phyloP scores from a whole-genome alignment of 1,140 invertebrate species.

The Hylaeus volcanicus region DNA sequence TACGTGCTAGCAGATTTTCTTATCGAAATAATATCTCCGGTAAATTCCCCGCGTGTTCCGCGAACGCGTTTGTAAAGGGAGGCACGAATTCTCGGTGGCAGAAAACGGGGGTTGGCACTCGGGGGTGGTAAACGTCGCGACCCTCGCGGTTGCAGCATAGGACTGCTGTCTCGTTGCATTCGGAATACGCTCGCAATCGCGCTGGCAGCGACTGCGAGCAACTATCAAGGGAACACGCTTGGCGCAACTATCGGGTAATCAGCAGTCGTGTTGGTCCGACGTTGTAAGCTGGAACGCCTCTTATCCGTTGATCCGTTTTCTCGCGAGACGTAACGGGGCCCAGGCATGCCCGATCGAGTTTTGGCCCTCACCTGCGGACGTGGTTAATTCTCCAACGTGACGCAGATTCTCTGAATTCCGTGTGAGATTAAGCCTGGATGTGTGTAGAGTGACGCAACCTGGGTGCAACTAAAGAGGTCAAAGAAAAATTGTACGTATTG shows the following conservation, averaged over 20 bases:
- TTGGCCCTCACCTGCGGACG: neutral
- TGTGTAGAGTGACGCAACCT: no score
- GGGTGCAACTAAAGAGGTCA: no score
- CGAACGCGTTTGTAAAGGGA: neutral
- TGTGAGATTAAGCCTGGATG: neutral
- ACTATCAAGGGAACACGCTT: conserved; percentile 50
- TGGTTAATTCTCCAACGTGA: neutral
- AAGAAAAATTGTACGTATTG: no score
- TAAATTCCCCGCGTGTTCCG: neutral
- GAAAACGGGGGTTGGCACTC: conserved; percentile 21
- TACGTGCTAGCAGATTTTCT: conserved; percentile 21
- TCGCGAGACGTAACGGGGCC: conserved; percentile 39
- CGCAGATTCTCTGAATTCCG: neutral
- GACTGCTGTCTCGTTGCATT: conserved; percentile 38
- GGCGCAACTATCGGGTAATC: conserved; percentile 50
- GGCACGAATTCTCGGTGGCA: neutral
- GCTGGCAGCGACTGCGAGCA: conserved; percentile 29
- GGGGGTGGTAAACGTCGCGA: neutral
- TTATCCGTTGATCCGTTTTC: conserved; percentile 40
- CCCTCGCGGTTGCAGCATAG: conserved; percentile 7
- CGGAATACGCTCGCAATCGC: conserved; percentile 30
- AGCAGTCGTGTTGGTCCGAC: conserved; percentile 18
- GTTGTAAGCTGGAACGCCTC: conserved; percentile 39
- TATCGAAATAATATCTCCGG: conserved; percentile 11
- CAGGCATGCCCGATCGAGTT: conserved; percentile 32